Percentiles rank a stretch among this genome's conserved stretches.
Evolutionary conservation across 2,797 vertebrate species (phyloP).

Genomic region (Malacoctenus gilli): DNA sequence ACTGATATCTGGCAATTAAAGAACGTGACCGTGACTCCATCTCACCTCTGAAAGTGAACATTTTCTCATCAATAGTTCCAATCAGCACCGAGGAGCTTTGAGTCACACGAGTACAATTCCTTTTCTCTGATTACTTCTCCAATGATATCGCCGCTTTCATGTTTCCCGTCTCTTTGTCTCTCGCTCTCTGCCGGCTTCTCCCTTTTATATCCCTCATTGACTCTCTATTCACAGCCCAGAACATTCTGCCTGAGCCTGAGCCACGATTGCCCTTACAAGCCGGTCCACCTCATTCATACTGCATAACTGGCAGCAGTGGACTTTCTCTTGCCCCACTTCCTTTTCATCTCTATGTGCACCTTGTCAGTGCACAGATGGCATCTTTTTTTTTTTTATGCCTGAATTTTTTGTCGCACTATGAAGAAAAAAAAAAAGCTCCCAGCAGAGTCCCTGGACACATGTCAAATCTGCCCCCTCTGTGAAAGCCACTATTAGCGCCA

Average conservation of each 20-base stretch:
- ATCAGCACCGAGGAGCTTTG: neutral
- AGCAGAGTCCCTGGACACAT: slow-evolving; percentile 65
- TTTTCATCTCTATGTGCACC: slow-evolving; percentile 59
- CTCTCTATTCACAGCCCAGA: slow-evolving; percentile 9
- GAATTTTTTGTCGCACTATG: slow-evolving; percentile 40
- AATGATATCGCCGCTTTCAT: slow-evolving; percentile 17
- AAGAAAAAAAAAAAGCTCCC: slow-evolving; percentile 61
- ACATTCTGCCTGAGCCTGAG: slow-evolving; percentile 26
- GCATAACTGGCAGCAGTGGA: slow-evolving; percentile 36
- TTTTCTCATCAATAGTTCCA: neutral
- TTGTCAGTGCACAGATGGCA: slow-evolving; percentile 75
- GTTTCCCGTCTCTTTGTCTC: slow-evolving; percentile 22
- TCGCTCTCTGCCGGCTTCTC: slow-evolving; percentile 10
- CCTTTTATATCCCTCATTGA: slow-evolving; percentile 14
- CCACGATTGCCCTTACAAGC: slow-evolving; percentile 34
- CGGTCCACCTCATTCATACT: slow-evolving; percentile 18
- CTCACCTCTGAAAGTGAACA: neutral
- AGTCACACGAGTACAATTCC: neutral
- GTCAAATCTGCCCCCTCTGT: slow-evolving; percentile 67
- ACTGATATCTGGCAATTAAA: neutral
- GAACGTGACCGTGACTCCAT: neutral
- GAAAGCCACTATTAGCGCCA: slow-evolving; percentile 69
- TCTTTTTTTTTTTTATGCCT: slow-evolving; percentile 29
- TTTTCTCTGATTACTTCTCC: slow-evolving; percentile 26
- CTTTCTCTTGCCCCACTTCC: slow-evolving; percentile 45